Evolutionary conservation across 2,113 vertebrate species (phyloP).

Genomic region (Burhinus oedicnemus): DNA sequence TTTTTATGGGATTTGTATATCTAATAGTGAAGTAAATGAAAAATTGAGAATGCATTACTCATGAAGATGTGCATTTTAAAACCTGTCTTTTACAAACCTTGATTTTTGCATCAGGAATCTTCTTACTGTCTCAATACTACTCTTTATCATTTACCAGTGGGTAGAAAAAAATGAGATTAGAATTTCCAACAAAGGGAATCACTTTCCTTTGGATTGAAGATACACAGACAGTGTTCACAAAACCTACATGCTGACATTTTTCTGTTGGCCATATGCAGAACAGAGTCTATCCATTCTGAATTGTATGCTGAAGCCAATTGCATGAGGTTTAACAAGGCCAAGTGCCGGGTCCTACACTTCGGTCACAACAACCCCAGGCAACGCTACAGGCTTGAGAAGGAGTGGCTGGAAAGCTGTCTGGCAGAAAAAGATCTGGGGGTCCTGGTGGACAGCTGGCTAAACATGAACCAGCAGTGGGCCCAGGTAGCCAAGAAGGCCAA

Average conservation of each 20-base stretch:
- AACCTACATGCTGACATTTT: not conserved
- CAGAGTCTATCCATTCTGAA: not conserved
- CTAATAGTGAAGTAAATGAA: constrained; percentile 26
- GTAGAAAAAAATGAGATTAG: not conserved
- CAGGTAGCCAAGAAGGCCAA: too few relatives aligned
- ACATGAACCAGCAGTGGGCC: too few relatives aligned
- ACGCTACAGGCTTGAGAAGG: too few relatives aligned
- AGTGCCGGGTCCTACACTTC: too few relatives aligned
- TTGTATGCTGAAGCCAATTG: not conserved
- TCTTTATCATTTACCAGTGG: not conserved
- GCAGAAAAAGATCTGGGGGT: too few relatives aligned
- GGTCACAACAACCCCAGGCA: too few relatives aligned
- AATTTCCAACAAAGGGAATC: not conserved
- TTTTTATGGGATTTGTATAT: constrained; percentile 33
- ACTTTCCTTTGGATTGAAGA: not conserved
- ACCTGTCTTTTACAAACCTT: not conserved
- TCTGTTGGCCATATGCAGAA: not conserved
- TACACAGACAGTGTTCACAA: not conserved
- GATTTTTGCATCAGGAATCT: not conserved
- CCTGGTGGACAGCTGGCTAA: too few relatives aligned
- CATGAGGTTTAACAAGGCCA: too few relatives aligned
- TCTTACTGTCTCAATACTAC: not conserved
- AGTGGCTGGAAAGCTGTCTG: too few relatives aligned
- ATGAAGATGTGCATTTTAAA: not conserved
- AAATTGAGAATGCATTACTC: constrained; percentile 13